phyloP scores from a whole-genome alignment of 1,140 invertebrate genomes.

The Tyrophagus putrescentiae region DNA sequence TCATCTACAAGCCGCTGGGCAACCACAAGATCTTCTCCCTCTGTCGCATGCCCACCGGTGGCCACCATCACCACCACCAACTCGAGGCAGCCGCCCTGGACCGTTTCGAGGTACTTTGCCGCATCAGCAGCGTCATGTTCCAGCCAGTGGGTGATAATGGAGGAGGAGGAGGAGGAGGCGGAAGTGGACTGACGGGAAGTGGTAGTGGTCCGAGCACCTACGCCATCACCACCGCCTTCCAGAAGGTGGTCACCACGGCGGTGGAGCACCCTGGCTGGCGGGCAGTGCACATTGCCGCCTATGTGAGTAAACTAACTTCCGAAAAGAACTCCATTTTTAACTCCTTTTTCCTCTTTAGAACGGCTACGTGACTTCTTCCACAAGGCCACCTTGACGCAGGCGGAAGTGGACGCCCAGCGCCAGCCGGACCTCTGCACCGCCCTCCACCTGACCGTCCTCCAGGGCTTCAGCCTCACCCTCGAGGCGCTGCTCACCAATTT shows the following conservation, averaged over 20 bases:
- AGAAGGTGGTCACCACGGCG: background rate
- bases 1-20: background rate
- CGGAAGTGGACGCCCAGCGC: background rate
- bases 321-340: background rate
- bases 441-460: slow-evolving; percentile 13
- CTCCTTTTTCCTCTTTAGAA: background rate
- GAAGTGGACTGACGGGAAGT: too few relatives aligned
- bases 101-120: background rate
- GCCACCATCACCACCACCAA: too few relatives aligned
- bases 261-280: slow-evolving; percentile 11
- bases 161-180: too few relatives aligned
- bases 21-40: background rate
- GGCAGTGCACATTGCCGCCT: slow-evolving; percentile 15
- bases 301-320: background rate
- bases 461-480: background rate
- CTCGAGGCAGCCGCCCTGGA: too few relatives aligned
- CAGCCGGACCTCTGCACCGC: slow-evolving; percentile 10
- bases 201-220: background rate
- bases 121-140: background rate
- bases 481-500: slow-evolving; percentile 3
- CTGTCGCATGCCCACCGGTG: background rate
- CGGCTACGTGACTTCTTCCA: background rate
- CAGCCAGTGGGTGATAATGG: too few relatives aligned
- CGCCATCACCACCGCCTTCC: background rate
- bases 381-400: background rate